Base-by-base conservation (phyloP, 1,140 invertebrate genomes). In the Triops cancriformis region DNA sequence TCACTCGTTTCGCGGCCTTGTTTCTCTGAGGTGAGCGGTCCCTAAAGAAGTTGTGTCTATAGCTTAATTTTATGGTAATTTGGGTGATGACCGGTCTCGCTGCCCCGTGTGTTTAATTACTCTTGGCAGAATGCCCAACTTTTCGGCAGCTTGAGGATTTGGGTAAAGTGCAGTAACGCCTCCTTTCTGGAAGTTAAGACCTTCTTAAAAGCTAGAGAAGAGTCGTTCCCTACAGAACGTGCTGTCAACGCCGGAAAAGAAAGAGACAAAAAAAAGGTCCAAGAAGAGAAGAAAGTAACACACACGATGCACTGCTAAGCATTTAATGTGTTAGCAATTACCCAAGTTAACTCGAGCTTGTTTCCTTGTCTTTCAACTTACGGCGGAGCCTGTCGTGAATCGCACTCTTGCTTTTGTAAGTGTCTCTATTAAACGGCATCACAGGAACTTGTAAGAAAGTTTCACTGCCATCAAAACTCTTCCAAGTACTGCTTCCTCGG, bases 31-130 rank as follows among this genome's bases (percentile, higher is more conserved):
- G 74, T 28, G 7, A 75, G 23, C 12, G 37, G 74, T 75, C 74
- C 23, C 74, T 37, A 37, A 26, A 26, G 23, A 51, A 14, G 51
- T 27, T 11, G 9, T 0, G 26, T 28, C 43, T 45, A 75, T 28
- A 75, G 74, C 28, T 45, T 26, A 31, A 42, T 75, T 75, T 75
- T 37, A 75, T 75, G 26, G 28, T 41, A 75, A 45, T 42, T 75
- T 31, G 11, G 74, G 23, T 26, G 37, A 75, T 42, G 31, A 26
- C 37, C 10, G 18, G 74, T 45, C 31, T 26, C 74, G 7, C 10
- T 42, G 26, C 18, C 37, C 43, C 43, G 10, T 64, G 14, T 64
- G 51, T 23, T 64, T 64, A 64, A 64, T 64, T 14, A 64, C 51
- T 11, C 14, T 14, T 64, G 51, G 51, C 51, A 23, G 51, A 5